Percentiles rank a stretch among this genome's conserved stretches.
These are phyloP conservation scores for Ceuthmochares aereus DNA, from an alignment of 2,113 vertebrate genomes.

Conservation along the genomic window DNA sequence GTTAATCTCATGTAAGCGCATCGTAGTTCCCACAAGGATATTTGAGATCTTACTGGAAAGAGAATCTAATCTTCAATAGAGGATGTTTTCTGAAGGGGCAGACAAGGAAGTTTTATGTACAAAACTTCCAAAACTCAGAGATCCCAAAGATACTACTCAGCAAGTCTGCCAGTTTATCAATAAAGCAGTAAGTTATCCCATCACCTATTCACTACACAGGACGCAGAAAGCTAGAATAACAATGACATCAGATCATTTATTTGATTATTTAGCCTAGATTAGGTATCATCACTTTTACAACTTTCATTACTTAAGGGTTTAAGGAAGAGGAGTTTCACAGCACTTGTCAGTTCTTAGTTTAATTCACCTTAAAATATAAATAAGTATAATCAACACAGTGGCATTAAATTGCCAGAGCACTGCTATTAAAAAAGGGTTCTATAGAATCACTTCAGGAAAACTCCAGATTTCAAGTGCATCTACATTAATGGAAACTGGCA, in stretches of 20 bases:
- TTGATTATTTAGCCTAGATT: not conserved
- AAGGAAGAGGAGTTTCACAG: not conserved
- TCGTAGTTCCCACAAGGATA: not conserved
- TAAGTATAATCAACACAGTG: not conserved
- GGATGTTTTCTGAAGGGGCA: not conserved
- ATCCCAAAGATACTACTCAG: not conserved
- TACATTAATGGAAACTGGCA: not conserved
- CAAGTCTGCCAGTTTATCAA: not conserved
- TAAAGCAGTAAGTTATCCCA: not conserved
- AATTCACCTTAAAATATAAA: not conserved
- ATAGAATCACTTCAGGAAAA: not conserved
- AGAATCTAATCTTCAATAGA: not conserved
- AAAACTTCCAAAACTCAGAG: not conserved
- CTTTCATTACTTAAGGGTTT: not conserved
- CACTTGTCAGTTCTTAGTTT: not conserved
- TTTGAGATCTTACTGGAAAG: not conserved
- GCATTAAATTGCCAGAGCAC: not conserved
- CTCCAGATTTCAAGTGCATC: not conserved
- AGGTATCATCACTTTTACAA: not conserved
- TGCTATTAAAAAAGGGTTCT: not conserved
- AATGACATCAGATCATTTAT: not conserved
- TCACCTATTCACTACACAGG: not conserved
- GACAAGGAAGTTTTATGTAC: not conserved
- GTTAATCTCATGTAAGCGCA: constrained; percentile 15
- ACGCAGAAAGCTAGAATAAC: not conserved